These are phyloP conservation scores for Elanus axillaris DNA, from an alignment of 2,113 vertebrate genomes.

Conservation along the genomic window DNA sequence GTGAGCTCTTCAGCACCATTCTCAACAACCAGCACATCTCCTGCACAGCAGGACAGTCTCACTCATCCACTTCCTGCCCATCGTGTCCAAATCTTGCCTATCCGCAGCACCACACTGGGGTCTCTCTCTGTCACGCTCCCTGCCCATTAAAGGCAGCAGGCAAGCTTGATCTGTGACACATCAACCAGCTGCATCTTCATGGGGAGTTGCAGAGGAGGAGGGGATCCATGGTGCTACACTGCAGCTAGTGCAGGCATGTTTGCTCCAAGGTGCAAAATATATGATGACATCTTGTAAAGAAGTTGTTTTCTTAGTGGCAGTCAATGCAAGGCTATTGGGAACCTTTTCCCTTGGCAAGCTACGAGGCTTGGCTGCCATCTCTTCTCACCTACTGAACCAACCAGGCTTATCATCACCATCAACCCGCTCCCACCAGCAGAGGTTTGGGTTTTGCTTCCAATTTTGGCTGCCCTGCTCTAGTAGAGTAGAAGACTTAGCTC, in stretches of 20 bases:
- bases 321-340: background rate
- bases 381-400: background rate
- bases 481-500: background rate
- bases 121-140: background rate
- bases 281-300: background rate
- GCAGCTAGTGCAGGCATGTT: background rate
- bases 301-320: background rate
- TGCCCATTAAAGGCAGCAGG: background rate
- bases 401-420: background rate
- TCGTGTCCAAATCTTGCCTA: background rate
- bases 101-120: rapidly evolving
- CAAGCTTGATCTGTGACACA: background rate
- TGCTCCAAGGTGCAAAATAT: background rate
- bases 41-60: rapidly evolving
- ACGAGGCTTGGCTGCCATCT: background rate
- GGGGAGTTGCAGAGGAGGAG: background rate
- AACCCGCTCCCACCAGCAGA: background rate
- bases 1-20: background rate
- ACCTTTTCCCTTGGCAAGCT: background rate
- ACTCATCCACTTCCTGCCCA: rapidly evolving
- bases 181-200: background rate
- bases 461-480: background rate
- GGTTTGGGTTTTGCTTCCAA: background rate
- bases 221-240: background rate
- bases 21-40: background rate